phyloP scores from a whole-genome alignment of 2,797 vertebrate genomes.

The Pseudochirops corinnae region DNA sequence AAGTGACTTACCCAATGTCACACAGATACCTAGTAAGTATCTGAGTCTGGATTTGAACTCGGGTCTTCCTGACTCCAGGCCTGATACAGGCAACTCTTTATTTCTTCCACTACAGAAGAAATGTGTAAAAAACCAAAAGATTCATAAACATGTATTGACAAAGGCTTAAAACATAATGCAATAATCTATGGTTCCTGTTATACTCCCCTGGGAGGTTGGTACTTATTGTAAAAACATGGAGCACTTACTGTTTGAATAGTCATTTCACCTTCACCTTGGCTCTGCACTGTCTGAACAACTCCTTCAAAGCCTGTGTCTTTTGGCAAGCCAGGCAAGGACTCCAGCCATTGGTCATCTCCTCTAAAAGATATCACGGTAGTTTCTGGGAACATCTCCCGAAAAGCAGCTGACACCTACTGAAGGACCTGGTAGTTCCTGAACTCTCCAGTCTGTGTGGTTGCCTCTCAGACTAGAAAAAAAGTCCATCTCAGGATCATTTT shows the following conservation, averaged over 20 bases:
- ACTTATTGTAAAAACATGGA: background rate
- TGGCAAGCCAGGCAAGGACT: background rate
- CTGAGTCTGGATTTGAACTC: background rate
- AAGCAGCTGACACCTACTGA: background rate
- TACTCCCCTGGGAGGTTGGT: background rate
- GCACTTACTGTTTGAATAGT: background rate
- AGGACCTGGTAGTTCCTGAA: background rate
- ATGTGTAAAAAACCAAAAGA: background rate
- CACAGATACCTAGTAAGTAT: background rate
- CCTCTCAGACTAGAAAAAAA: background rate
- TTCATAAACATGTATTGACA: background rate
- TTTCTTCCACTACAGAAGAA: background rate
- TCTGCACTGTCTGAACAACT: background rate
- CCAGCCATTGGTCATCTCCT: background rate
- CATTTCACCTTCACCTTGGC: background rate
- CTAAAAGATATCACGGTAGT: background rate
- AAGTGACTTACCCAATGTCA: no score
- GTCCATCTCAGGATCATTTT: no score
- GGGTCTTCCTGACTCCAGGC: background rate
- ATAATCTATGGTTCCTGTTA: background rate
- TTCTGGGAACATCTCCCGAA: background rate
- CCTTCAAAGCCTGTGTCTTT: background rate
- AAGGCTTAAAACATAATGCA: background rate
- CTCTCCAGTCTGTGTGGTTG: background rate
- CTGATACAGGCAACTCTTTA: background rate